Evolutionary conservation across 2,797 vertebrate genomes (phyloP).

Genomic region (Rhabdophis nuchalis): DNA sequence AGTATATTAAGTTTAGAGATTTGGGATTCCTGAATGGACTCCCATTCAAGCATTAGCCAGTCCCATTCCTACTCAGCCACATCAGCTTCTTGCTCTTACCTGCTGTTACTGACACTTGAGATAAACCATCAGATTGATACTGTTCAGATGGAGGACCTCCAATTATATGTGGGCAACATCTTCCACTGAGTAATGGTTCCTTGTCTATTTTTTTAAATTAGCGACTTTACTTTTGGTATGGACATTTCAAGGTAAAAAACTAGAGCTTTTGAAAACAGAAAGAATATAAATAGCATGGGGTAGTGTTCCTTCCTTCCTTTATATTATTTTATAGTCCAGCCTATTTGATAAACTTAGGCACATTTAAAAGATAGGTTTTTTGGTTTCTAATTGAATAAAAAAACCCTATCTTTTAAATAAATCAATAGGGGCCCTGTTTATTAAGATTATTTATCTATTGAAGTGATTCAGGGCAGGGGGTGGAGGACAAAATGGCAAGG

Average conservation of each 20-base stretch:
- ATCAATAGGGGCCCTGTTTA: background rate
- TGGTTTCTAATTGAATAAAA: background rate
- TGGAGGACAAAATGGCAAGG: background rate
- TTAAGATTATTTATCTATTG: background rate
- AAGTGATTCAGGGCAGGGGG: background rate
- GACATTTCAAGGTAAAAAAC: background rate
- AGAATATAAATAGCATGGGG: background rate
- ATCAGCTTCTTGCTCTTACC: background rate
- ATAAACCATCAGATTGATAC: background rate
- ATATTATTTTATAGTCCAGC: background rate
- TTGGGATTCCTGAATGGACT: background rate
- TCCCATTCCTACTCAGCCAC: background rate
- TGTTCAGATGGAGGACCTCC: background rate
- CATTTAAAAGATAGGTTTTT: background rate
- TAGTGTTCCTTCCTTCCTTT: background rate
- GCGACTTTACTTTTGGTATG: background rate
- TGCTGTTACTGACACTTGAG: background rate
- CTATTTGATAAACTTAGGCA: background rate
- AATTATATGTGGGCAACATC: background rate
- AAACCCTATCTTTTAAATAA: background rate
- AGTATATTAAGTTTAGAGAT: background rate
- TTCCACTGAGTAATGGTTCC: background rate
- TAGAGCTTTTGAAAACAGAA: background rate
- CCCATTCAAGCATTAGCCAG: background rate
- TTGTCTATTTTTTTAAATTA: background rate